A percentile compares a stretch with the other conserved stretches of the same genome.
phyloP scores from a whole-genome alignment of 2,113 vertebrate species.

The Rynchops niger region DNA sequence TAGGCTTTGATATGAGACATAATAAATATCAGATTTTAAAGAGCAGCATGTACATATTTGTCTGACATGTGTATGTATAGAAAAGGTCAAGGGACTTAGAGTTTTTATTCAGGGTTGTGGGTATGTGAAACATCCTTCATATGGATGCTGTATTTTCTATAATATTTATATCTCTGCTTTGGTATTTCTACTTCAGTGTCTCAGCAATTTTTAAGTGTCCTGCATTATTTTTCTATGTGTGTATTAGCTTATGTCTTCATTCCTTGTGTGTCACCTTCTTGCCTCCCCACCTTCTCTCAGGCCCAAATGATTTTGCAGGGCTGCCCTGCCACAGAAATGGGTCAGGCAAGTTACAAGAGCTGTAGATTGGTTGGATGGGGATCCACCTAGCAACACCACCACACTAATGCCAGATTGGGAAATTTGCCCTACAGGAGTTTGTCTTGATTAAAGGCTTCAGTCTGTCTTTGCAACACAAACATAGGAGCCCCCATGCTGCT shows the following conservation, averaged over 20 bases:
- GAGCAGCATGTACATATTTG: background rate
- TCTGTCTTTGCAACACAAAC: slow-evolving; percentile 68
- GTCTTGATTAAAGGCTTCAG: slow-evolving; percentile 73
- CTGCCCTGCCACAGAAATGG: background rate
- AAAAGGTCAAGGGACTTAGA: background rate
- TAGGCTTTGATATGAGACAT: background rate
- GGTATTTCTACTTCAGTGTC: background rate
- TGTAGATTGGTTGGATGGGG: background rate
- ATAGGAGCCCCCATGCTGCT: slow-evolving; percentile 69
- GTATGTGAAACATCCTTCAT: background rate
- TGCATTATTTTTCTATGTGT: background rate
- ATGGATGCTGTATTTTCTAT: background rate
- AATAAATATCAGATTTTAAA: slow-evolving; percentile 22
- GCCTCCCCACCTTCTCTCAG: background rate
- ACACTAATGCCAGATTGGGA: slow-evolving; percentile 49
- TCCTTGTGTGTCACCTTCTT: background rate
- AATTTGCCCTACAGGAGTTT: slow-evolving; percentile 71
- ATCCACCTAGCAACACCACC: slow-evolving; percentile 62
- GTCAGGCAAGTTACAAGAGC: slow-evolving; percentile 1
- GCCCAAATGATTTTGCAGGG: background rate
- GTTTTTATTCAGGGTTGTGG: background rate
- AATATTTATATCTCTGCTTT: background rate
- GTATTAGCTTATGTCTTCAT: background rate
- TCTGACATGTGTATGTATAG: background rate
- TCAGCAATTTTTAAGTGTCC: background rate